These are phyloP conservation scores for Callyntrura guangdongensis DNA, from an alignment of 2,888 invertebrate species.

Conservation along the genomic window DNA sequence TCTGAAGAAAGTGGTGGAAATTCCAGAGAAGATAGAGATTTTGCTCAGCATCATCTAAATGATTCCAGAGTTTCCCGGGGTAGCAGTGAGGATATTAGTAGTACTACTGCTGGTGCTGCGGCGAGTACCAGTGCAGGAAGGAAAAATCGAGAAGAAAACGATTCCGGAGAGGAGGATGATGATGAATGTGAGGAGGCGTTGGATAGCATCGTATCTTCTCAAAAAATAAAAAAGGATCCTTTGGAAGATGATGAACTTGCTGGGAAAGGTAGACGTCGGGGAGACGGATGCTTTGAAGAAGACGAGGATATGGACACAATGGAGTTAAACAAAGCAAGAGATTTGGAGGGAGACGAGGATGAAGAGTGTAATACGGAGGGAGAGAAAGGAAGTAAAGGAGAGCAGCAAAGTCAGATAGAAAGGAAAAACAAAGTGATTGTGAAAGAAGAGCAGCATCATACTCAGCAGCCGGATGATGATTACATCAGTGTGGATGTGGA, in stretches of 20 bases:
- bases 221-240: conserved; percentile 41
- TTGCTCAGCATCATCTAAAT: conserved; percentile 53
- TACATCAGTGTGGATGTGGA: conserved; percentile 81
- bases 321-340: conserved; percentile 80
- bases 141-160: conserved; percentile 42
- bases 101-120: not conserved
- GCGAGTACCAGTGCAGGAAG: too few species aligned
- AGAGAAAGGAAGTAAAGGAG: conserved; percentile 32
- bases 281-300: conserved; percentile 14
- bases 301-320: conserved; percentile 63
- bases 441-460: conserved; percentile 73
- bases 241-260: conserved; percentile 41
- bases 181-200: conserved; percentile 52
- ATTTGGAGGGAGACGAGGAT: conserved; percentile 75
- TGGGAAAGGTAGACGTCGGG: conserved; percentile 13
- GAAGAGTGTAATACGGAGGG: conserved; percentile 78
- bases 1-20: conserved; percentile 56
- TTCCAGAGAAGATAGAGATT: conserved; percentile 47
- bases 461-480: conserved; percentile 80
- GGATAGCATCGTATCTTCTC: conserved; percentile 6
- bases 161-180: conserved; percentile 61
- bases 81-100: conserved; percentile 50
- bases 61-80: conserved; percentile 38
- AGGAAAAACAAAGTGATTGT: conserved; percentile 72
- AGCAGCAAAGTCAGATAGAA: conserved; percentile 11